Evolutionary conservation across 2,888 invertebrate genomes (phyloP), one percentile per base, ranked within the genome.

Genomic region (Volucella bombylans): DNA sequence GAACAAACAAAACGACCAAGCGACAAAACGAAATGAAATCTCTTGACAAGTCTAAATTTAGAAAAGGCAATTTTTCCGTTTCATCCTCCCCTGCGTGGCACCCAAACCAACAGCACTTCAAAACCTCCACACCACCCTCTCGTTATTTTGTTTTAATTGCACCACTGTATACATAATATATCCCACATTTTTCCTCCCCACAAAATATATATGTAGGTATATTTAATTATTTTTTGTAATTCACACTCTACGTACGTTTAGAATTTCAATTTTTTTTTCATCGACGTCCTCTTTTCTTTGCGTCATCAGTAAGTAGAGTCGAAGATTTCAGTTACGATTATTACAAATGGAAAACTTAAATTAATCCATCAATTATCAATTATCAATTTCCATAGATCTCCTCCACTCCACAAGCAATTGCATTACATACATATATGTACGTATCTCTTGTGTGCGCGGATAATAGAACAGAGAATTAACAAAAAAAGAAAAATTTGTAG

Each of bases 301-400:
- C 82, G 82, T 82, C 82, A 82, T 78, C 82, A 49, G 43, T 71
- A 31, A 31, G 71, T 77, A 59, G 57, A 14, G 54, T 55, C 15
- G 15, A 54, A 54, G 11, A 14, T 23, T 67, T 15, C 6, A 73
- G 47, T 73, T 64, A 65, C 6, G 31, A n/a, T 74, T 65, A 14
- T 64, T 74, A 39, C 55, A 47, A 54, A 39, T 54, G 54, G 38
- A 23, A 68, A 77, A 77, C 38, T 57, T 15, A 9, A n/a, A 14
- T 23, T 64, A 2, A 23, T 43, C 43, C 43, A 1, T n/a, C 38
- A 10, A 47, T 54, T 38, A 1, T n/a, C 38, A 10, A 47, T 54
- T 38, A 43, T 64, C 14, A 68, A 68, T 64, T 73, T 71, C 38
- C 45, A n/a, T 59, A 69, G 67, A 41, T 72, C 52, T 57, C 41